A percentile compares a stretch with the other conserved stretches of the same genome.
Evolutionary conservation across 2,113 vertebrate species (phyloP).

Genomic region (Antechinus flavipes): DNA sequence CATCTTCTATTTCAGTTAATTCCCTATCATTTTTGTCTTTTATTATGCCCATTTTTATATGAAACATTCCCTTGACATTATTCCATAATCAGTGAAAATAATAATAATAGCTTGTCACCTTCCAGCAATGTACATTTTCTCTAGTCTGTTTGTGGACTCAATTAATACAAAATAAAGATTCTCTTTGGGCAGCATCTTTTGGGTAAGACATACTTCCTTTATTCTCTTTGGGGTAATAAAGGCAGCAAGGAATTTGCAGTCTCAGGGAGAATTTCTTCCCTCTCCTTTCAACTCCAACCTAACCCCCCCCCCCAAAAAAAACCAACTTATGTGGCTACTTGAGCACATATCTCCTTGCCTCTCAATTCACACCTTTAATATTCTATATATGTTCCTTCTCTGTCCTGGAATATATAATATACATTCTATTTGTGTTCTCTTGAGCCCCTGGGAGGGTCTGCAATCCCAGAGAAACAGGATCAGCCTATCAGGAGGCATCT

Average conservation of each 20-base stretch:
- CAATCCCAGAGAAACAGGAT: background rate
- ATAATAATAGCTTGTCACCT: background rate
- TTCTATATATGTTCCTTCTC: too few species aligned
- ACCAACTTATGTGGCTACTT: background rate
- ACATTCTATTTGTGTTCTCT: background rate
- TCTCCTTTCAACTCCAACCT: too few species aligned
- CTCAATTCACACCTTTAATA: too few species aligned
- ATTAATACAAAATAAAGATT: background rate
- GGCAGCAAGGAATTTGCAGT: background rate
- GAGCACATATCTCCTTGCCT: background rate
- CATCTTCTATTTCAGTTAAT: too few species aligned
- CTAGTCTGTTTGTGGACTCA: too few species aligned
- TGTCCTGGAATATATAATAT: background rate
- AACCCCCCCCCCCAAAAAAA: too few species aligned
- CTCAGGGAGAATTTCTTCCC: too few species aligned
- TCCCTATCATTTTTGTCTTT: too few species aligned
- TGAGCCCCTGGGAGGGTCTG: background rate
- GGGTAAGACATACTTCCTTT: too few species aligned
- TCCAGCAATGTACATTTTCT: background rate
- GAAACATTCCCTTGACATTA: background rate
- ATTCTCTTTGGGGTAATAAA: background rate
- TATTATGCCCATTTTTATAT: too few species aligned
- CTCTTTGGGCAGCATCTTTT: background rate
- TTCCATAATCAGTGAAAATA: background rate
- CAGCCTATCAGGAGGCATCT: background rate